These are phyloP conservation scores for Hybos culiciformis DNA, from an alignment of 2,888 invertebrate species.

Conservation along the genomic window DNA sequence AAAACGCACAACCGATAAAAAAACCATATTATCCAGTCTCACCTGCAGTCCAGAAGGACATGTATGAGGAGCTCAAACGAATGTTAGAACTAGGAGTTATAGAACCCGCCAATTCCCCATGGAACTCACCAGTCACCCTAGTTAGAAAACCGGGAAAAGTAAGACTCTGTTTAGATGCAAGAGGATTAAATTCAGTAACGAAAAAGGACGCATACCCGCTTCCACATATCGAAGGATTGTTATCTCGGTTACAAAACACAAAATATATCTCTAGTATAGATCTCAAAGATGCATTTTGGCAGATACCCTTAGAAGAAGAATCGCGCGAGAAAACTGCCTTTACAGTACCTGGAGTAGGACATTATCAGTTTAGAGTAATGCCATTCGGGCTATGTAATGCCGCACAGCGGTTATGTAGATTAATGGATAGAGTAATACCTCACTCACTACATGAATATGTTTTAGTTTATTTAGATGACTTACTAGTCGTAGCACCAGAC, in stretches of 20 bases:
- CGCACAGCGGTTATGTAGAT: constrained; percentile 13
- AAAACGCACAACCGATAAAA: no score
- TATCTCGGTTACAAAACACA: constrained; percentile 16
- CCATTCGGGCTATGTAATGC: constrained; percentile 13
- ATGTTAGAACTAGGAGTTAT: no score
- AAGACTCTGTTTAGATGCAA: not conserved
- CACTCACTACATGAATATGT: constrained; percentile 8
- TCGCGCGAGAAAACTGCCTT: no score
- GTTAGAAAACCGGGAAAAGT: no score
- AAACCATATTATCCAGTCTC: no score
- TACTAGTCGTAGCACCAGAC: constrained; percentile 6
- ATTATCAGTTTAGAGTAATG: no score
- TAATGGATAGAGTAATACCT: constrained; percentile 17
- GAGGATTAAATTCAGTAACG: constrained; percentile 1
- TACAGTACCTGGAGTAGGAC: no score
- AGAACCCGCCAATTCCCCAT: no score
- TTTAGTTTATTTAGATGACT: constrained; percentile 13
- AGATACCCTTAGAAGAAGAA: no score
- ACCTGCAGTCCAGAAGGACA: no score
- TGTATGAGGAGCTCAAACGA: no score
- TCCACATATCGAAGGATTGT: constrained; percentile 14
- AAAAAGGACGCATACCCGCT: constrained; percentile 5
- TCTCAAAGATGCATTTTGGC: constrained; percentile 16
- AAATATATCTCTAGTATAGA: constrained; percentile 19
- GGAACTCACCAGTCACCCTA: no score